Evolutionary conservation across 2,797 vertebrate genomes (phyloP), one percentile per base, ranked within the genome.

Genomic region (Rhinella marina): DNA sequence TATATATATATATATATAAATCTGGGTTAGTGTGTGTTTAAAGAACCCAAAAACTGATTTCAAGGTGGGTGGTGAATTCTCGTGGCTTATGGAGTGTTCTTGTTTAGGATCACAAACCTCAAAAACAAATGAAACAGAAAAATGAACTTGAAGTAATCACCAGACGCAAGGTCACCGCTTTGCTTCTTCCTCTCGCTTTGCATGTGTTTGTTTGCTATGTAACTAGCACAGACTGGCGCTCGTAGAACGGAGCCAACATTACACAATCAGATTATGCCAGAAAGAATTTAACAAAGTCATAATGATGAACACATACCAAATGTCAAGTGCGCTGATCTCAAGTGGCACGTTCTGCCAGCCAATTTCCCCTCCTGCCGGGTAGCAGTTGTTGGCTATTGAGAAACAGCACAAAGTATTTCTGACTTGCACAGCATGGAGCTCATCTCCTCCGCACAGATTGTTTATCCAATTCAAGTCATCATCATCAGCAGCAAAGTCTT

Each of bases 371-470:
- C 88, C 84, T 50, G 80, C 85, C 50, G 88, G 50, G 81, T 75
- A 89, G 72, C 85, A 89, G 88, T 89, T 89, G 88, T 87, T 89
- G 85, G 85, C 85, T 89, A 87, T 89, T 89, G 61, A 86, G 81
- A 89, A 89, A 66, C 79, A 59, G 80, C 81, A 82, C 85, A 89
- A 86, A 89, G 62, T 78, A 89, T 89, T 89, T 86, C 61, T 78
- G 80, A 82, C 73, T 73, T 16, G 41, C 85, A 41, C 88, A 82
- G 81, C 85, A 80, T 50, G 84, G 25, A 25, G 59, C 56, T 64
- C 82, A 29, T 50, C 41, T 89, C 14, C 52, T 72, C 88, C 57
- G 64, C 62, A 25, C 85, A 86, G 73, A 84, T 56, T 89, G 85
- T 84, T 86, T 86, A 70, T 68, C 72, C 62, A 84, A 29, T 64